Percentiles rank a stretch among this genome's conserved stretches.
These are phyloP conservation scores for Strigamia maritima DNA, from an alignment of 2,888 invertebrate genomes.

Conservation along the genomic window DNA sequence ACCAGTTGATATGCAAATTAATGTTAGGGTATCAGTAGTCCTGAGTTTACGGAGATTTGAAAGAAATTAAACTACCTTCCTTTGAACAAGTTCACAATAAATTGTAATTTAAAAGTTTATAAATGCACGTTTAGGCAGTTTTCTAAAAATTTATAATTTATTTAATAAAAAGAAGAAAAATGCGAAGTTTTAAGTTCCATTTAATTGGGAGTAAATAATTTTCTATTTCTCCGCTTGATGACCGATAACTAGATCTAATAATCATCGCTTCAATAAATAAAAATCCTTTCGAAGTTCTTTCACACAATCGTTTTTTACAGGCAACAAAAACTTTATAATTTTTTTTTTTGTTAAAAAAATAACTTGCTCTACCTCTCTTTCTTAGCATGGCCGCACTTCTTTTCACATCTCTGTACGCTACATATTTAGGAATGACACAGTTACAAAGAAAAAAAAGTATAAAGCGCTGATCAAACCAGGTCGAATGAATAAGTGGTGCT, in stretches of 20 bases:
- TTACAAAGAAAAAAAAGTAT: neutral
- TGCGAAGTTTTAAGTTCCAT: neutral
- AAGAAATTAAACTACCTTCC: neutral
- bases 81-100: neutral
- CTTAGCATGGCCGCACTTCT: neutral
- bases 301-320: neutral
- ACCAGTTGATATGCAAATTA: conserved; percentile 2
- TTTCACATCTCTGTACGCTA: neutral
- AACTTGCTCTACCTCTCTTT: conserved; percentile 1
- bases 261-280: neutral
- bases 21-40: neutral
- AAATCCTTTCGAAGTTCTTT: neutral
- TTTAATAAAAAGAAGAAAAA: neutral
- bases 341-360: conserved; percentile 15
- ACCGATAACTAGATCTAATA: neutral
- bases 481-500: conserved; percentile 1
- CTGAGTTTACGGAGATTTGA: neutral
- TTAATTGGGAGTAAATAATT: neutral
- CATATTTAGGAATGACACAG: conserved; percentile 16
- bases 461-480: conserved; percentile 9
- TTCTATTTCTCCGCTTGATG: neutral
- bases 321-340: neutral
- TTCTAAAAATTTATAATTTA: neutral
- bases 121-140: neutral
- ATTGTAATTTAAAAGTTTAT: neutral